A percentile compares a stretch with the other conserved stretches of the same genome.
Evolutionary conservation across 2,888 invertebrate genomes (phyloP).

Genomic region (Hedya salicella): DNA sequence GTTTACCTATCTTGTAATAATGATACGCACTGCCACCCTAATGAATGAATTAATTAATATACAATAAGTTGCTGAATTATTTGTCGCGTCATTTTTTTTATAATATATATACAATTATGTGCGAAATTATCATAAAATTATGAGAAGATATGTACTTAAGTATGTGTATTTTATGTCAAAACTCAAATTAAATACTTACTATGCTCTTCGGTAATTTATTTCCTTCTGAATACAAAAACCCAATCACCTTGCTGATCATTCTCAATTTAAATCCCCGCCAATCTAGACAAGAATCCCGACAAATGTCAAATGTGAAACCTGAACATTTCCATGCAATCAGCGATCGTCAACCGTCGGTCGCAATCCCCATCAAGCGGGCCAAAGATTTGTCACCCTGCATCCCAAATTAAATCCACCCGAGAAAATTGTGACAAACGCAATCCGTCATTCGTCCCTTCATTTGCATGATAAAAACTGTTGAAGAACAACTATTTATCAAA

Average conservation of each 20-base stretch:
- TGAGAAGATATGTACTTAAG: too few species aligned
- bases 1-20: conserved; percentile 10
- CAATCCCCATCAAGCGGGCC: conserved; percentile 54
- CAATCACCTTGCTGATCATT: conserved; percentile 26
- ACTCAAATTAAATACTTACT: too few species aligned
- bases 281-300: conserved; percentile 32
- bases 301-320: conserved; percentile 38
- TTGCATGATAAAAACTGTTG: conserved; percentile 84
- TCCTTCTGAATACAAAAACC: conserved; percentile 6
- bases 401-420: conserved; percentile 83
- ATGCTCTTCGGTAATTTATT: background rate
- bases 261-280: conserved; percentile 21
- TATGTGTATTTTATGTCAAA: too few species aligned
- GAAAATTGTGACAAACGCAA: conserved; percentile 83
- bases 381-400: conserved; percentile 71
- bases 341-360: conserved; percentile 51
- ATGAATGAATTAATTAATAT: too few species aligned
- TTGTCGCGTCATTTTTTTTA: too few species aligned
- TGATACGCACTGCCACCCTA: background rate
- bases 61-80: too few species aligned
- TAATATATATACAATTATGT: too few species aligned
- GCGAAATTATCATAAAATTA: too few species aligned
- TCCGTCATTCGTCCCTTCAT: conserved; percentile 83
- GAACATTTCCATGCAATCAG: conserved; percentile 59
- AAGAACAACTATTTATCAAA: conserved; percentile 86